A percentile compares a stretch with the other conserved stretches of the same genome.
phyloP scores from a whole-genome alignment of 37 sponge, comb jelly and placozoan genomes.

The Mnemiopsis leidyi region DNA sequence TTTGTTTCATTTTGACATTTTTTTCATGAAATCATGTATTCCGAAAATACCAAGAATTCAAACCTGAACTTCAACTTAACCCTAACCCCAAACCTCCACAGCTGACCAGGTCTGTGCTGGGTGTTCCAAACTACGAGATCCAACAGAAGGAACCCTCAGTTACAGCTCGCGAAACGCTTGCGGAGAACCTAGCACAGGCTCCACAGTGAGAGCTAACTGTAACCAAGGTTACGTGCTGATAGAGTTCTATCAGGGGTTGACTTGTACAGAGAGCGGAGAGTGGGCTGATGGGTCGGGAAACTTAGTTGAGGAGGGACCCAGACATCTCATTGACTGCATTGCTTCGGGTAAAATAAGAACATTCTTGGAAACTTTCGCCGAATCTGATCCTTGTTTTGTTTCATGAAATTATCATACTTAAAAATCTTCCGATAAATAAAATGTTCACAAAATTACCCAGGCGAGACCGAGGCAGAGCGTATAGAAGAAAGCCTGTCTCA shows the following conservation, averaged over 20 bases:
- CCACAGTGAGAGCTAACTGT: background rate
- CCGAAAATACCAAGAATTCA: too few relatives aligned
- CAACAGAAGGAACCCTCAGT: background rate
- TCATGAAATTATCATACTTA: too few relatives aligned
- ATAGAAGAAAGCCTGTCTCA: background rate
- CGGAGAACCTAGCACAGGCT: background rate
- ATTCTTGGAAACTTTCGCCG: too few relatives aligned
- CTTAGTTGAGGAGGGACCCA: background rate
- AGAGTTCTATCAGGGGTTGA: background rate
- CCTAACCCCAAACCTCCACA: too few relatives aligned
- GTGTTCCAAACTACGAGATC: background rate
- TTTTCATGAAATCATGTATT: too few relatives aligned
- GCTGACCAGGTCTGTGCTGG: background rate
- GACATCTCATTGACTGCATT: background rate
- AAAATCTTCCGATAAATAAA: too few relatives aligned
- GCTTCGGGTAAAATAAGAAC: background rate
- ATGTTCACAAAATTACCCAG: too few relatives aligned
- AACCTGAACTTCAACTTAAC: too few relatives aligned
- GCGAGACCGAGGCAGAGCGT: background rate
- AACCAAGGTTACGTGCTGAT: background rate
- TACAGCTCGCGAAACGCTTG: background rate
- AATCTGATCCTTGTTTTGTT: too few relatives aligned
- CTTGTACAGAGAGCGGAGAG: background rate
- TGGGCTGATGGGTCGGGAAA: background rate
- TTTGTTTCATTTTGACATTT: too few relatives aligned